Evolutionary conservation across 2,113 vertebrate genomes (phyloP).

Genomic region (Heterotis niloticus): DNA sequence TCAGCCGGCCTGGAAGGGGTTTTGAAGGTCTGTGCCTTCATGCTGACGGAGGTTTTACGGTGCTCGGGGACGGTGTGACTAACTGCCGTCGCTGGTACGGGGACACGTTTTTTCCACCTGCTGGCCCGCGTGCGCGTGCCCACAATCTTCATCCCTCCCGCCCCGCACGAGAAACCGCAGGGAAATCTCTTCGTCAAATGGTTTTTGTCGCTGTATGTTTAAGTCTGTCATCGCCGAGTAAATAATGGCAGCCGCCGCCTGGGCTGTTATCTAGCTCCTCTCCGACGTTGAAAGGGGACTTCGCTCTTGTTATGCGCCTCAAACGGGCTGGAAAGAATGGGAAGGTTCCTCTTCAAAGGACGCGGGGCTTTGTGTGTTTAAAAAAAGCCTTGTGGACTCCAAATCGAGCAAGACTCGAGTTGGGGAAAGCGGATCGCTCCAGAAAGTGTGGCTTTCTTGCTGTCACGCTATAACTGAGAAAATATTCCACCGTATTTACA

Average conservation of each 20-base stretch:
- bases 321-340: slow-evolving; percentile 9
- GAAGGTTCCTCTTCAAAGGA: slow-evolving; percentile 18
- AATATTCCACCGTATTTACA: background rate
- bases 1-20: background rate
- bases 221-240: slow-evolving; percentile 7
- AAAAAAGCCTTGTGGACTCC: background rate
- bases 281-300: slow-evolving; percentile 5
- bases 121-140: background rate
- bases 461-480: background rate
- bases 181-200: background rate
- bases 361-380: slow-evolving; percentile 9
- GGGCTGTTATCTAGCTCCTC: slow-evolving; percentile 8
- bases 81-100: background rate
- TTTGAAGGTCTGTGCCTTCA: background rate
- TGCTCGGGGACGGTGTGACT: background rate
- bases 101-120: background rate
- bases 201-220: slow-evolving; percentile 19
- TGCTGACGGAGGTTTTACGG: background rate
- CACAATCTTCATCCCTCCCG: background rate
- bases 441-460: slow-evolving; percentile 8
- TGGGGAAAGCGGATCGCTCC: background rate
- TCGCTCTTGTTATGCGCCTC: background rate
- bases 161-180: background rate
- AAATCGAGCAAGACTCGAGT: background rate
- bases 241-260: background rate